A percentile compares a stretch with the other conserved stretches of the same genome.
phyloP scores from a whole-genome alignment of 2,113 vertebrate species.

The Silurus glanis region DNA sequence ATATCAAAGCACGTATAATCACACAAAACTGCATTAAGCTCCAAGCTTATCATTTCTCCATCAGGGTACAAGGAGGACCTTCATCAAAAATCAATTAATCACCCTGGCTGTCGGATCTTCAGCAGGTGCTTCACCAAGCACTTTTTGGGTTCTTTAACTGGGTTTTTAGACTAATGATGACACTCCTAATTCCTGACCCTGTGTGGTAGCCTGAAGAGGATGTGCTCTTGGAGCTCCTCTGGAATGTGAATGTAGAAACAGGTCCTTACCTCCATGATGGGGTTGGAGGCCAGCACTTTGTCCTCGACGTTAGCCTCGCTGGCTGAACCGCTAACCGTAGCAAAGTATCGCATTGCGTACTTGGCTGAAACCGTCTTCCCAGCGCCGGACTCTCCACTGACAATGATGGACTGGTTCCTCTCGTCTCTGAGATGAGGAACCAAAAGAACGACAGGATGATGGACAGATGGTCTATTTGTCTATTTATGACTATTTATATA shows the following conservation, averaged over 20 bases:
- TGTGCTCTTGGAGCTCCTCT: not conserved
- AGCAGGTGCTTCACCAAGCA: not conserved
- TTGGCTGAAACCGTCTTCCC: constrained; percentile 98
- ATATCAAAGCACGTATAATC: too few relatives aligned
- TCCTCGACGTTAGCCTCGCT: constrained; percentile 95
- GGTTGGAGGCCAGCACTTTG: constrained; percentile 97
- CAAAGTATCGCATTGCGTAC: constrained; percentile 98
- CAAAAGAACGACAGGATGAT: not conserved
- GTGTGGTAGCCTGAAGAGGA: not conserved
- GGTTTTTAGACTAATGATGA: not conserved
- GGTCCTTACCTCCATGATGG: constrained; percentile 96
- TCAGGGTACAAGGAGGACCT: too few relatives aligned
- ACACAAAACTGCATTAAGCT: too few relatives aligned
- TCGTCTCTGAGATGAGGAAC: constrained; percentile 80
- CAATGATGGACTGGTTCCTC: constrained; percentile 97
- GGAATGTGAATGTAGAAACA: not conserved
- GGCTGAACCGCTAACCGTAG: constrained; percentile 92
- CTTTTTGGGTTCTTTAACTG: not conserved
- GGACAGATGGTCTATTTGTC: not conserved
- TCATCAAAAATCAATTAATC: too few relatives aligned
- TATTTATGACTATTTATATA: too few relatives aligned
- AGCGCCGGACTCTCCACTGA: constrained; percentile 83
- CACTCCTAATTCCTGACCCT: not conserved
- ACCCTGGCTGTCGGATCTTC: too few relatives aligned
- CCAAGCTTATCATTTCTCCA: too few relatives aligned